A percentile compares a stretch with the other conserved stretches of the same genome.
Evolutionary conservation across 2,888 invertebrate genomes (phyloP).

Genomic region (Colletes collaris): DNA sequence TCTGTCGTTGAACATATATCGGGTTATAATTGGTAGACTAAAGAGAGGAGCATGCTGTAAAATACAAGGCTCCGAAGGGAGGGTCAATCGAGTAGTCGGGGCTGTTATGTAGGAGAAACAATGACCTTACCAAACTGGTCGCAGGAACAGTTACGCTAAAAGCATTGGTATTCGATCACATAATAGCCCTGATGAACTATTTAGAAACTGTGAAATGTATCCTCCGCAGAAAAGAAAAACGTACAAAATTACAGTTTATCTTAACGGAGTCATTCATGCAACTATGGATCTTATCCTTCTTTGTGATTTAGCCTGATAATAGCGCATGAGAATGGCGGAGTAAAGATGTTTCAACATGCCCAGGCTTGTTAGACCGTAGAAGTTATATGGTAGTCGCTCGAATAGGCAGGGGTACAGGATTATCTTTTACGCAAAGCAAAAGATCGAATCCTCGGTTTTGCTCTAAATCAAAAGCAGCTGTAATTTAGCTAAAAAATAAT

Average conservation of each 20-base stretch:
- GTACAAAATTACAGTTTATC: slow-evolving; percentile 60
- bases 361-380: slow-evolving; percentile 61
- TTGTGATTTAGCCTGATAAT: slow-evolving; percentile 56
- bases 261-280: slow-evolving; percentile 75
- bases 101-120: slow-evolving; percentile 74
- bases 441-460: too few species aligned
- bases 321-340: slow-evolving; percentile 59
- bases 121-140: slow-evolving; percentile 29
- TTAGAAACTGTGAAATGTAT: slow-evolving; percentile 82
- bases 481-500: slow-evolving; percentile 67
- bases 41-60: slow-evolving; percentile 77
- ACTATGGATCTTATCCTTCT: slow-evolving; percentile 63
- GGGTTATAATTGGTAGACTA: slow-evolving; percentile 59
- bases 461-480: not conserved
- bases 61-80: slow-evolving; percentile 76
- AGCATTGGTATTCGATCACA: slow-evolving; percentile 59
- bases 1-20: slow-evolving; percentile 70
- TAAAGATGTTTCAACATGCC: slow-evolving; percentile 68
- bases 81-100: slow-evolving; percentile 69
- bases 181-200: slow-evolving; percentile 78
- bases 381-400: slow-evolving; percentile 56
- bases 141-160: slow-evolving; percentile 15
- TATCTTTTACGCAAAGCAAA: slow-evolving; percentile 58
- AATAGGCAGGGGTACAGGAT: slow-evolving; percentile 60
- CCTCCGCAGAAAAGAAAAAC: slow-evolving; percentile 67